Evolutionary conservation across 2,888 invertebrate genomes (phyloP), one percentile per base, ranked within the genome.

Genomic region (Coenonympha glycerion): DNA sequence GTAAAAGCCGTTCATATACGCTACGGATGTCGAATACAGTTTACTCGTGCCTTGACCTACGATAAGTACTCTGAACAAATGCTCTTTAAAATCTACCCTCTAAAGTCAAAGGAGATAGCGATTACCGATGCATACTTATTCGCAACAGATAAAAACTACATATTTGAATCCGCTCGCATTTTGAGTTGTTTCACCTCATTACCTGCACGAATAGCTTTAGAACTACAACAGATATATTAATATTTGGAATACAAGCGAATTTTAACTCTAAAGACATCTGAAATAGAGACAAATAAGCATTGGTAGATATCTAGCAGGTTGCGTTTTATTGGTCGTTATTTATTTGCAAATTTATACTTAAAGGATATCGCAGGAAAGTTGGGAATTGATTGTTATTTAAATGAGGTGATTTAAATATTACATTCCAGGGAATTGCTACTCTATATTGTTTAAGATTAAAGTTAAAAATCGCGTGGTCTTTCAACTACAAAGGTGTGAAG

Each of bases 101-200:
- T 53, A 56, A 56, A 56, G 52, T 55, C 57, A 53, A 57, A 56
- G 57, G 53, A 63, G 63, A 63, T 64, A 53, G 50, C 62, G 64
- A 63, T 61, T 61, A 57, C 57, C 60, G 62, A 64, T 64, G 49
- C 55, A 52, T 56, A 56, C 60, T 60, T 58, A 62, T 61, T 64
- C 57, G 59, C 64, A 61, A 57, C 58, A 64, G 64, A 65, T 64
- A 66, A 67, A 65, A 67, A 64, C 61, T 58, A 62, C 66, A 68
- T 64, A 67, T 66, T 68, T 62, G 60, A 70, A 62, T 65, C 65
- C 69, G 70, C 68, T 72, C 68, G 71, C 73, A 74, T 72, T 76
- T 75, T 73, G 76, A 79, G 79, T 79, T 79, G 80, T 77, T 80
- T 75, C 76, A 75, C 76, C 79, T 83, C 82, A 82, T 81, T 83